Conservation (phyloP, 2,888 invertebrate species). For the Chirona hameri region DNA sequence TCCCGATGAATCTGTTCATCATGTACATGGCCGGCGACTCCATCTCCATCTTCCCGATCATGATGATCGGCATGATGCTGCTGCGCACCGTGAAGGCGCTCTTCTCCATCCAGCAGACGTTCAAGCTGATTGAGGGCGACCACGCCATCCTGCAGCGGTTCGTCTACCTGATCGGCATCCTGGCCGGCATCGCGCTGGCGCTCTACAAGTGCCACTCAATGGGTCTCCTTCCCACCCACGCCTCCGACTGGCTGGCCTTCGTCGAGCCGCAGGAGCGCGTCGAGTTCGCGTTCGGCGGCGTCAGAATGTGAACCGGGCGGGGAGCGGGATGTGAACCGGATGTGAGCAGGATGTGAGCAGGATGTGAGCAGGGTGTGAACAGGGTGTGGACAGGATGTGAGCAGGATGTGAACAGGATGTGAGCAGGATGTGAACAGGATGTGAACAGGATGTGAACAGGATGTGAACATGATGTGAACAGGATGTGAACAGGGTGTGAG, state of each 20-base stretch:
- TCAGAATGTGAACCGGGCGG: background rate
- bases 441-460: background rate
- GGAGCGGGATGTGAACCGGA: background rate
- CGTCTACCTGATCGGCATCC: conserved; percentile 88
- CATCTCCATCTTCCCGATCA: conserved; percentile 98
- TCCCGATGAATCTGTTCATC: conserved; percentile 97
- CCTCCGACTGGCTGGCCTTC: conserved; percentile 98
- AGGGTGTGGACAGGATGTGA: too few species aligned
- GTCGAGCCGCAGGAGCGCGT: conserved; percentile 63
- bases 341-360: background rate
- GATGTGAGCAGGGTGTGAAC: background rate
- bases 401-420: background rate
- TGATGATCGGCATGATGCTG: conserved; percentile 99
- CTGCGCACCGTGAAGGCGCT: conserved; percentile 93
- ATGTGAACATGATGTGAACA: too few species aligned
- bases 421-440: background rate
- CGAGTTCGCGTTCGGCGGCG: conserved; percentile 38
- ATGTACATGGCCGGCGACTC: conserved; percentile 99
- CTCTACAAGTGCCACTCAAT: conserved; percentile 97
- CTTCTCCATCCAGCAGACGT: conserved; percentile 64
- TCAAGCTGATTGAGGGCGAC: conserved; percentile 39
- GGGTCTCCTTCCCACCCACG: conserved; percentile 93
- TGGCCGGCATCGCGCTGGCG: conserved; percentile 85
- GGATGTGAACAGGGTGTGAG: too few species aligned
- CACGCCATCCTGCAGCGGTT: conserved; percentile 57